phyloP scores from a whole-genome alignment of 2,797 vertebrate species.

The Malurus splendens region DNA sequence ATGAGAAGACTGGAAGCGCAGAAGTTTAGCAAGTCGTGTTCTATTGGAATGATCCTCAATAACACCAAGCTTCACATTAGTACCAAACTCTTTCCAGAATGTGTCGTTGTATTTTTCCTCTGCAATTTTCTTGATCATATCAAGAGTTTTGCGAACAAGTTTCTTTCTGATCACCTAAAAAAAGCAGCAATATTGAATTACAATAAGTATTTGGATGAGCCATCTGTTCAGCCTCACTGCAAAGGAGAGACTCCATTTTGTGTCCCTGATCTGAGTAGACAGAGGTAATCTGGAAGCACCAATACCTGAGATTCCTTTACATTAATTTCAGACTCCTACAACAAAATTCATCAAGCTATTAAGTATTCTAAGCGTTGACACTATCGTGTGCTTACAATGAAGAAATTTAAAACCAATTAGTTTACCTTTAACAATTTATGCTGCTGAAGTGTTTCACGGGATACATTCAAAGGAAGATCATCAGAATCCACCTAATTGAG shows the following conservation, averaged over 20 bases:
- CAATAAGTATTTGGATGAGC: neutral
- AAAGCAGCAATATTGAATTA: neutral
- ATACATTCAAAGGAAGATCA: slow-evolving; percentile 96
- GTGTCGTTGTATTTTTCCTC: slow-evolving; percentile 94
- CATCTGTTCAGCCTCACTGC: neutral
- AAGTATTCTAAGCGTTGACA: neutral
- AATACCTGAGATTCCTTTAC: neutral
- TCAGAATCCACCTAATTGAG: slow-evolving; percentile 90
- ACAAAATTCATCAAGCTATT: neutral
- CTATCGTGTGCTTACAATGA: neutral
- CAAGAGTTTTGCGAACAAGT: slow-evolving; percentile 94
- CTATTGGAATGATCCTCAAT: slow-evolving; percentile 98
- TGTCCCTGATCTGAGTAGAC: neutral
- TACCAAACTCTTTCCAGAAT: slow-evolving; percentile 99
- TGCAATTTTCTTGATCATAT: slow-evolving; percentile 99
- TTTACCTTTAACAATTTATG: slow-evolving; percentile 95
- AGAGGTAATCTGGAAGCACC: neutral
- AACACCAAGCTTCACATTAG: slow-evolving; percentile 96
- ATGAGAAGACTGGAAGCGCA: slow-evolving; percentile 94
- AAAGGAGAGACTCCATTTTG: neutral
- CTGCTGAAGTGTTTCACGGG: slow-evolving; percentile 96
- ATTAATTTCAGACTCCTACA: neutral
- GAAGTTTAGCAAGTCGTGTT: slow-evolving; percentile 93
- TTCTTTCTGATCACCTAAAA: slow-evolving; percentile 96
- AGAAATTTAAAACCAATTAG: neutral